Base-by-base conservation (phyloP, 2,888 invertebrate species). In the Anaspis maculata region DNA sequence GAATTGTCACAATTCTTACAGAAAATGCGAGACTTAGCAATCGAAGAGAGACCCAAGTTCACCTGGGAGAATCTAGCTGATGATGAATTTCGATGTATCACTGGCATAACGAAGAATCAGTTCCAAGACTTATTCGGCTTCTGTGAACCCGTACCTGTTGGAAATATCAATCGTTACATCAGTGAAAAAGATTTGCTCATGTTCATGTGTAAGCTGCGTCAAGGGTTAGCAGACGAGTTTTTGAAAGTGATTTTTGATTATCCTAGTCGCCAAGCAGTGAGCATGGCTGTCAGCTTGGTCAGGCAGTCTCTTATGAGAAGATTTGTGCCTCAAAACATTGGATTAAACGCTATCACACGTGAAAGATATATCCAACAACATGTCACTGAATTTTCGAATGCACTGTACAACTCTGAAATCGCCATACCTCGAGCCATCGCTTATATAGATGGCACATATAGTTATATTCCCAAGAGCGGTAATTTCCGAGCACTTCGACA, bases 361-460 rank as follows among this genome's bases (percentile, higher is more conserved):
- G 9, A 27, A 6, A 5, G 9, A 4, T 27, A 9, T 13, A 27
- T n/a, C n/a, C n/a, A n/a, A n/a, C n/a, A n/a, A n/a, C n/a, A n/a
- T n/a, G n/a, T n/a, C n/a, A n/a, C n/a, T 27, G 15, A 19, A 4
- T 28, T 28, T 28, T n/a, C 28, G 3, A 28, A 28, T 15, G 7
- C n/a, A 11, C 10, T 28, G 11, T 28, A 28, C 11, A 28, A 28
- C 13, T 10, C 15, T 15, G 28, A 28, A 11, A 15, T 16, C n/a
- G 16, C 14, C 5, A 28, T 10, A 3, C 12, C 13, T 13, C 14
- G 10, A 28, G 16, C 28, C 3, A 19, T 28, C 16, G 15, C 15
- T 19, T 28, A 28, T 10, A 10, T 26, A 4, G 28, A 28, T 10
- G n/a, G n/a, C n/a, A n/a, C n/a, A n/a, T n/a, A n/a, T n/a, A n/a